phyloP scores from a whole-genome alignment of 2,113 vertebrate genomes.

The Halichoerus grypus region DNA sequence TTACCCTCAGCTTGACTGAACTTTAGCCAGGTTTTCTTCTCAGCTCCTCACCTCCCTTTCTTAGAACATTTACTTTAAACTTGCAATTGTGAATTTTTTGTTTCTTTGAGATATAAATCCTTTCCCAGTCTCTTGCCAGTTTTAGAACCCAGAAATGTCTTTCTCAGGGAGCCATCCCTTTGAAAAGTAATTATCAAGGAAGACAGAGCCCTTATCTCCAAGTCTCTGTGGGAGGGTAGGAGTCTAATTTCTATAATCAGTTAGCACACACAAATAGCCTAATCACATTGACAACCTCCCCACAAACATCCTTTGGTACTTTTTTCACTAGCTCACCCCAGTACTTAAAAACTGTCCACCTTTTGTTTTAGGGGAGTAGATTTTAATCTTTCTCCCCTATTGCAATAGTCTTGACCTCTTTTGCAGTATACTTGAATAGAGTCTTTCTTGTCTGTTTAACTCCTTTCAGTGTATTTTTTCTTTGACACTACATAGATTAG shows the following conservation, averaged over 20 bases:
- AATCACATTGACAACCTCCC: background rate
- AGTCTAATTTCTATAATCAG: background rate
- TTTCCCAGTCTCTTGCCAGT: background rate
- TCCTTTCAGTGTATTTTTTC: background rate
- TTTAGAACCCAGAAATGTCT: background rate
- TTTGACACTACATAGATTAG: background rate
- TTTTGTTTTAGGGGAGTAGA: background rate
- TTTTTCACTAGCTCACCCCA: background rate
- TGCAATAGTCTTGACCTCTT: background rate
- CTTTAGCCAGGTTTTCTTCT: background rate
- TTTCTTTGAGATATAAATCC: background rate
- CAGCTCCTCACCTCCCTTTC: background rate
- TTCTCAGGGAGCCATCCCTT: background rate
- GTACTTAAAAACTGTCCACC: background rate
- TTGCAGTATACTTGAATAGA: background rate
- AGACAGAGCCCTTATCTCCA: background rate
- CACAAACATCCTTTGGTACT: background rate
- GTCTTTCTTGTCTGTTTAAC: background rate
- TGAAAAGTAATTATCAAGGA: background rate
- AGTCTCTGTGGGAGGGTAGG: background rate
- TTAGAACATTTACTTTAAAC: background rate
- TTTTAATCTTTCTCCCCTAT: background rate
- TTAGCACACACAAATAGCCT: background rate
- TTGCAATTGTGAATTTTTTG: background rate
- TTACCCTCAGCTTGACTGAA: background rate